A percentile compares a stretch with the other conserved stretches of the same genome.
Conservation (phyloP, 2,888 invertebrate genomes). For the Argyresthia goedartella region DNA sequence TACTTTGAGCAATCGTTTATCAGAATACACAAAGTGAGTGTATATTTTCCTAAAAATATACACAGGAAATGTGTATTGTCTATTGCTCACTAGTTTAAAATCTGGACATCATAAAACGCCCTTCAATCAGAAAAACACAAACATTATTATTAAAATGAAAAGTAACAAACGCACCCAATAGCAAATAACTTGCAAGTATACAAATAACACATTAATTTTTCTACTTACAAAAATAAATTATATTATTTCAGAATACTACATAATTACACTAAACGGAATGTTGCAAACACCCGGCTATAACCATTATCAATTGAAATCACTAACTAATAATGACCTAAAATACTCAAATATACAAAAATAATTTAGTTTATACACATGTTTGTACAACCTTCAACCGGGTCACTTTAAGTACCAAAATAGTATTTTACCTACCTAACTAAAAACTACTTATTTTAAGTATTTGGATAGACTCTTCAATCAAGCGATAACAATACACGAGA, state of each 20-base stretch:
- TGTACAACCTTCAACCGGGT: slow-evolving; percentile 59
- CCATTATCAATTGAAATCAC: slow-evolving; percentile 34
- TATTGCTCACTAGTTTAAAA: background rate
- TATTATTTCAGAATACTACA: slow-evolving; percentile 36
- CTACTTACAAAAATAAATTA: slow-evolving; percentile 62
- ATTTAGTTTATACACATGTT: slow-evolving; percentile 61
- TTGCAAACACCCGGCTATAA: slow-evolving; percentile 39
- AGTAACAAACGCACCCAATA: slow-evolving; percentile 40
- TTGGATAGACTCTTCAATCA: slow-evolving; percentile 66
- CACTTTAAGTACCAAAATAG: slow-evolving; percentile 41
- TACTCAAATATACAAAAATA: slow-evolving; percentile 23
- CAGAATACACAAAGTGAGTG: slow-evolving; percentile 5
- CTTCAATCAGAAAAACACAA: background rate
- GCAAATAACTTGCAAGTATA: slow-evolving; percentile 31
- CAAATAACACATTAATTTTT: slow-evolving; percentile 52
- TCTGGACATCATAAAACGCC: background rate
- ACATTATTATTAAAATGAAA: background rate
- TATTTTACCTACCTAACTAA: slow-evolving; percentile 34
- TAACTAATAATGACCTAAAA: slow-evolving; percentile 39
- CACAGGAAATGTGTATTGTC: background rate
- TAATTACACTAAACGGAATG: slow-evolving; percentile 37
- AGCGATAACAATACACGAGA: slow-evolving; percentile 60
- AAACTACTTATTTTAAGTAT: slow-evolving; percentile 61
- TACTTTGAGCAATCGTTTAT: slow-evolving; percentile 20
- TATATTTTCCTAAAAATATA: background rate